Base-by-base conservation (phyloP, 1,140 invertebrate genomes). In the Achatina immaculata region DNA sequence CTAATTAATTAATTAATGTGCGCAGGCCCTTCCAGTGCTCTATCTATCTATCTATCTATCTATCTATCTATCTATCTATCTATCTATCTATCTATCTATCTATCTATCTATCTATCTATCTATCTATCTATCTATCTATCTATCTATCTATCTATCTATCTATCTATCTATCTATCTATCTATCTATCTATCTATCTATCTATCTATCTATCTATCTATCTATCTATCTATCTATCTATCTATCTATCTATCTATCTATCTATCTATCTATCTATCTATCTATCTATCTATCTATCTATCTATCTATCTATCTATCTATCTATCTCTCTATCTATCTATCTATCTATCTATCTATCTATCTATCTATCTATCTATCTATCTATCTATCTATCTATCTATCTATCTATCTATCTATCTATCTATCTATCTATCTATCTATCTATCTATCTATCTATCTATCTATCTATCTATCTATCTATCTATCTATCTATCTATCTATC, bases 21-120 rank as follows among this genome's bases (percentile, higher is more conserved):
- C n/a, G n/a, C n/a, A n/a, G n/a, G n/a, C n/a, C n/a, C 45, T 11
- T 48, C 45, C 19, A 48, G 19, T 11, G 45, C 45, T 48, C 45
- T 48, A 48, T n/a, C 38, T 31, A 31, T 34, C 38, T 72, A 24
- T 72, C 38, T 34, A 24, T 72, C 38, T 72, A 24, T 72, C 38
- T 42, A 24, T 72, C 31, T 72, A 38, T 42, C 36, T 72, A 24
- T 72, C 69, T 38, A 24, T 42, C 69, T 72, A 24, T 72, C 40
- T 72, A 24, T 72, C 69, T 42, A 24, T 42, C 40, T 72, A 24
- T 72, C 69, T 42, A 24, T 72, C 69, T 38, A 24, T 72, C 40
- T 72, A 24, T 72, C 69, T 72, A 24, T 72, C 69, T 72, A 21
- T 72, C 34, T 72, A 24, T 72, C 69, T 72, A 34, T 14, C 40